Evolutionary conservation across 2,888 invertebrate species (phyloP).

Genomic region (Aporophyla nigra): DNA sequence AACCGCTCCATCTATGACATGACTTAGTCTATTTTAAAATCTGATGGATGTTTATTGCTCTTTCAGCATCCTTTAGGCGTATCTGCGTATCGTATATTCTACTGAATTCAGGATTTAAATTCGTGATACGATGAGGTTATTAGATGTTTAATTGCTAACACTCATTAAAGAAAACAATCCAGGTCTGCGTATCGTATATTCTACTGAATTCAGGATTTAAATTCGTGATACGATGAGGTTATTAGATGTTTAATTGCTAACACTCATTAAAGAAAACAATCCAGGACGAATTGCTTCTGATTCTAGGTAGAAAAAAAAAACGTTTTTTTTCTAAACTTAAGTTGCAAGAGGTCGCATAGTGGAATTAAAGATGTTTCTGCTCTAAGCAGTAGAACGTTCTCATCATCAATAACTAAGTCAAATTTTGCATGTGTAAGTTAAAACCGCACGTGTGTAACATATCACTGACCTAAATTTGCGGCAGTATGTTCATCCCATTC

Average conservation of each 20-base stretch:
- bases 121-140: not conserved
- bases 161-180: not conserved
- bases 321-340: not conserved
- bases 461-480: conserved; percentile 75
- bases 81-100: not conserved
- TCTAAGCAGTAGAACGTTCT: not conserved
- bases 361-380: not conserved
- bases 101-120: not conserved
- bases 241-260: not conserved
- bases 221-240: not conserved
- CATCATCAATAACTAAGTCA: conserved; percentile 21
- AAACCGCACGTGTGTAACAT: conserved; percentile 65
- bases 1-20: not conserved
- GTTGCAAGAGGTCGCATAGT: not conserved
- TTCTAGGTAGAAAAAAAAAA: too few relatives aligned
- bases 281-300: not conserved
- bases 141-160: not conserved
- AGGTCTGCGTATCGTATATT: not conserved
- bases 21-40: conserved; percentile 17
- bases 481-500: conserved; percentile 61
- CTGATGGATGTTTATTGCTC: not conserved
- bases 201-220: not conserved
- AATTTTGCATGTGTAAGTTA: conserved; percentile 15
- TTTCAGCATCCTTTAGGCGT: not conserved
- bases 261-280: not conserved